phyloP scores from a whole-genome alignment of 92 coral and sea anemone species.

The Zoanthus solanderi region DNA sequence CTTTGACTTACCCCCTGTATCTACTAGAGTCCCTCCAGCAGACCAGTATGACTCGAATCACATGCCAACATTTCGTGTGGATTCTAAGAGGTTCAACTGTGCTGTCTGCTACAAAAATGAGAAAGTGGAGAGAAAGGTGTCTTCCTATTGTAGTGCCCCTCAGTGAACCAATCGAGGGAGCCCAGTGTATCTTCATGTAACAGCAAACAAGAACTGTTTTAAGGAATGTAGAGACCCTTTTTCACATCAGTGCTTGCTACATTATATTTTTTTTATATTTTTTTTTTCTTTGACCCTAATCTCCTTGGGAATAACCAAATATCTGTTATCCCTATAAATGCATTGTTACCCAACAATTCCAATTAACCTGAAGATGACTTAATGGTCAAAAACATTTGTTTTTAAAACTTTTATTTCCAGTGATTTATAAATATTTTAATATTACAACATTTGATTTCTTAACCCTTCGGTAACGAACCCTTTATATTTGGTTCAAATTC shows the following conservation, averaged over 20 bases:
- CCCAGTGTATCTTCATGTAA: constrained; percentile 40
- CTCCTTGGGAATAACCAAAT: too few relatives aligned
- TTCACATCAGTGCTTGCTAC: constrained; percentile 21
- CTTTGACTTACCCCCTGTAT: constrained; percentile 50
- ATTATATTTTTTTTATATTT: not conserved
- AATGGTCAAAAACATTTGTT: too few relatives aligned
- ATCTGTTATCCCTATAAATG: too few relatives aligned
- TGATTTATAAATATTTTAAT: too few relatives aligned
- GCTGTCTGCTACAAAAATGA: constrained; percentile 53
- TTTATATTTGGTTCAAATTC: too few relatives aligned
- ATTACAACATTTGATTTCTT: too few relatives aligned
- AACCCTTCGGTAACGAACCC: too few relatives aligned
- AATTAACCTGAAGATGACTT: too few relatives aligned
- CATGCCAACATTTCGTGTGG: constrained; percentile 23
- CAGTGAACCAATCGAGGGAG: constrained; percentile 44
- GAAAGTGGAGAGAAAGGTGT: constrained; percentile 40
- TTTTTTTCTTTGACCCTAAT: not conserved
- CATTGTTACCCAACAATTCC: too few relatives aligned
- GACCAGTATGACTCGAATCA: constrained; percentile 38
- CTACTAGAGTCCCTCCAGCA: constrained; percentile 18
- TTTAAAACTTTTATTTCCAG: too few relatives aligned
- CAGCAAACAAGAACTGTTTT: constrained; percentile 51
- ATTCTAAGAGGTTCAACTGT: constrained; percentile 34
- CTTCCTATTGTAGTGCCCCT: constrained; percentile 46
- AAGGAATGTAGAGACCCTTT: constrained; percentile 16